Evolutionary conservation across 2,797 vertebrate species (phyloP).

Genomic region (Falco berigora): DNA sequence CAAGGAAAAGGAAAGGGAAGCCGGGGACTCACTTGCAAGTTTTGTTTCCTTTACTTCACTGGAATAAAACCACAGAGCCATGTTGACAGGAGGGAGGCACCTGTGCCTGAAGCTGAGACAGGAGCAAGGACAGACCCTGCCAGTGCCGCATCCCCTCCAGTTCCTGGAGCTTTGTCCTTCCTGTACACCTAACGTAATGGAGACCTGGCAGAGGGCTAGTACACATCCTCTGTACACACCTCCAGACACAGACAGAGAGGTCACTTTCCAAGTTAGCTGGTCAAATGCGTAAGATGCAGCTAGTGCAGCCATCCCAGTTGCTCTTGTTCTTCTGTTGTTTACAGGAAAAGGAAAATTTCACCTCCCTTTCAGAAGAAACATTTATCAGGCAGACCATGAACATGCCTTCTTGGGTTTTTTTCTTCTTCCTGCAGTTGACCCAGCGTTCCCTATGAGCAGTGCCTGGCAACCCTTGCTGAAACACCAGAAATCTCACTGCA

Average conservation of each 20-base stretch:
- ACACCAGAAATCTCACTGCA: not conserved
- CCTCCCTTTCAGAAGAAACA: not conserved
- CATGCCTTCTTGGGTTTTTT: not conserved
- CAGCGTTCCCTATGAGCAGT: not conserved
- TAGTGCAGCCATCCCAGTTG: not conserved
- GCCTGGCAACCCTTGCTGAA: not conserved
- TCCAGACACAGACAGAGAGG: not conserved
- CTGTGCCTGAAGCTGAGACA: not conserved
- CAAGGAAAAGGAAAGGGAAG: conserved; percentile 6
- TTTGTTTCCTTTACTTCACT: not conserved
- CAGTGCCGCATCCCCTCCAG: not conserved
- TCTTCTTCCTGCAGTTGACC: not conserved
- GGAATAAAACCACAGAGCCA: not conserved
- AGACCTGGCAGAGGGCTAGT: not conserved
- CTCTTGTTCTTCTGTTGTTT: not conserved
- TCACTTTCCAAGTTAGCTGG: not conserved
- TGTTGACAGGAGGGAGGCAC: not conserved
- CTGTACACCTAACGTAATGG: accelerated
- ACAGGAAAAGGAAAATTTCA: not conserved
- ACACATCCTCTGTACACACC: not conserved
- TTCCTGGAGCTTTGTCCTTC: not conserved
- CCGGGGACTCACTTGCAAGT: not conserved
- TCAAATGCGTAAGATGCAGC: not conserved
- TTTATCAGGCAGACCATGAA: not conserved
- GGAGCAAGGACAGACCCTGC: not conserved